These are phyloP conservation scores for Drosophila melanogaster DNA, from an alignment of 1,140 invertebrate species.

Conservation along the genomic window DNA sequence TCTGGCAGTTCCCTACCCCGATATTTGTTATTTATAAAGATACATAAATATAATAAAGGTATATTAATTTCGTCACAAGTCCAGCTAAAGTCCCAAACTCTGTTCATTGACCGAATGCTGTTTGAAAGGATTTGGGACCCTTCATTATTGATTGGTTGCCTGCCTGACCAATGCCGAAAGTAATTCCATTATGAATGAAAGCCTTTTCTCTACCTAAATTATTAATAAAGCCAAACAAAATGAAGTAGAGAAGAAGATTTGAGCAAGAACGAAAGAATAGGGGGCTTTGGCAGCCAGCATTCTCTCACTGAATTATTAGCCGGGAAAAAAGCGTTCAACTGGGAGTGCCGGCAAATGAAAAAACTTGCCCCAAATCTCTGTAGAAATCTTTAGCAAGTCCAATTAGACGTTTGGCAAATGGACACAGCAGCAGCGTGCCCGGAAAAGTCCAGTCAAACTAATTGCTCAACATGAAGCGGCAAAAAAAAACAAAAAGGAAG, in stretches of 20 bases:
- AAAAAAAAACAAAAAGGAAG: constrained; percentile 51
- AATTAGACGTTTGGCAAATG: constrained; percentile 81
- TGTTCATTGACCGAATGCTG: background rate
- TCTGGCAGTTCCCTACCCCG: constrained; percentile 8
- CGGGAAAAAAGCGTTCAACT: constrained; percentile 5
- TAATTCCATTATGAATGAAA: constrained; percentile 49
- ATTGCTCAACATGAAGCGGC: constrained; percentile 79
- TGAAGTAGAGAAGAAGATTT: constrained; percentile 29
- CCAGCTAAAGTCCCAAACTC: background rate
- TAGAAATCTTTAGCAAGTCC: constrained; percentile 81
- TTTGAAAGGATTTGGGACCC: constrained; percentile 22
- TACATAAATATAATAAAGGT: no score
- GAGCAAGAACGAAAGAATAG: background rate
- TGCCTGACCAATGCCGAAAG: constrained; percentile 5
- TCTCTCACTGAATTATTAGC: constrained; percentile 31
- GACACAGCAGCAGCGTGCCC: constrained; percentile 53
- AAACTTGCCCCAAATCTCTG: constrained; percentile 72
- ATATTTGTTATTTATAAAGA: constrained; percentile 2
- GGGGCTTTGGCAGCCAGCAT: background rate
- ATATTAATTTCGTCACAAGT: background rate
- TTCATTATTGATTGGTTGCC: constrained; percentile 35
- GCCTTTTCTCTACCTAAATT: constrained; percentile 28
- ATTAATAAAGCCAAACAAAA: constrained; percentile 45
- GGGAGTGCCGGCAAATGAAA: constrained; percentile 29
- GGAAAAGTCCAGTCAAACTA: constrained; percentile 58